phyloP scores from a whole-genome alignment of 2,888 invertebrate species.

The Empis livida region DNA sequence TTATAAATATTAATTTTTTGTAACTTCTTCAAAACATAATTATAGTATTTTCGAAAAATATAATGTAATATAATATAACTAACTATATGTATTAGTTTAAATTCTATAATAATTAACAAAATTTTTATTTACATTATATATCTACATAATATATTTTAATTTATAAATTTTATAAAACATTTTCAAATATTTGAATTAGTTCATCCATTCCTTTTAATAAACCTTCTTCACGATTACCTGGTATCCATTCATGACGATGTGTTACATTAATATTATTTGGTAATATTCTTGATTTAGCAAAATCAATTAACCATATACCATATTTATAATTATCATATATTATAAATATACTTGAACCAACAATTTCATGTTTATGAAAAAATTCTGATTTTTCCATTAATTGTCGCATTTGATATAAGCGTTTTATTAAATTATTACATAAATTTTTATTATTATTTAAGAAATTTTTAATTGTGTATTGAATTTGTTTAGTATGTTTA shows the following conservation, averaged over 20 bases:
- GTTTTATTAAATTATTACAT: conserved; percentile 48
- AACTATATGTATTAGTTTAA: too few species aligned
- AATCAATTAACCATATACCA: conserved; percentile 95
- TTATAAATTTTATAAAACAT: conserved; percentile 23
- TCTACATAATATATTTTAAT: too few species aligned
- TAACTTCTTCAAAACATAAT: too few species aligned
- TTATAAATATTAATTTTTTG: too few species aligned
- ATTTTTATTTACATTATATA: too few species aligned
- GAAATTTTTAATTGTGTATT: conserved; percentile 61
- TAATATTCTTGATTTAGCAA: conserved; percentile 78
- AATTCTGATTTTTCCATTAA: conserved; percentile 73
- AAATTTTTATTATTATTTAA: conserved; percentile 51
- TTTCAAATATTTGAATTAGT: conserved; percentile 59
- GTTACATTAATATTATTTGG: conserved; percentile 55
- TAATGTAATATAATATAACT: too few species aligned
- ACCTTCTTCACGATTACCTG: conserved; percentile 96
- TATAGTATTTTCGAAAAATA: too few species aligned
- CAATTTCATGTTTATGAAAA: conserved; percentile 81
- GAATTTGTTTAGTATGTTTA: conserved; percentile 61
- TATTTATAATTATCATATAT: conserved; percentile 80
- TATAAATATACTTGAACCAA: conserved; percentile 87
- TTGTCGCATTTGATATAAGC: conserved; percentile 62
- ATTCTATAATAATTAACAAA: too few species aligned
- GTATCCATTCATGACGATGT: conserved; percentile 72
- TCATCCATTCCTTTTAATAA: conserved; percentile 86